Percentiles rank a stretch among this genome's conserved stretches.
phyloP scores from a whole-genome alignment of 2,888 invertebrate genomes.

The Coelogynopora nodosa region DNA sequence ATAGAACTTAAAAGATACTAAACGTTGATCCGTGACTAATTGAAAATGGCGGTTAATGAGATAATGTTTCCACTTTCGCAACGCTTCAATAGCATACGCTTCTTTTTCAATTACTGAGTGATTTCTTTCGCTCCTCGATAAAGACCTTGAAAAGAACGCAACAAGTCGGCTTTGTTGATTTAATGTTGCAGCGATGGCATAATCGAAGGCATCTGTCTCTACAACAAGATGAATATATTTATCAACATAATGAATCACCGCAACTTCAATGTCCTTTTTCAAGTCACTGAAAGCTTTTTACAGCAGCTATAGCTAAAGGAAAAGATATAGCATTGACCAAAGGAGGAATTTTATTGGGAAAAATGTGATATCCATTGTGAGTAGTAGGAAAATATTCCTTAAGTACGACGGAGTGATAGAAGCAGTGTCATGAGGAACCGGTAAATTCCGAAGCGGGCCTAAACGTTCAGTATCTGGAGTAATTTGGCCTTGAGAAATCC shows the following conservation, averaged over 20 bases:
- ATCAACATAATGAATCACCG: not conserved
- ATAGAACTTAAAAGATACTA: slow-evolving; percentile 48
- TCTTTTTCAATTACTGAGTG: slow-evolving; percentile 47
- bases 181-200: slow-evolving; percentile 31
- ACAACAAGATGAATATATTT: not conserved
- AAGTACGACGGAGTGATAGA: not conserved
- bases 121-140: slow-evolving; percentile 33
- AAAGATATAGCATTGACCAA: not conserved
- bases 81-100: slow-evolving; percentile 46
- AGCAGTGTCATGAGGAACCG: not conserved
- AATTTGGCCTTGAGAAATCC: slow-evolving; percentile 24
- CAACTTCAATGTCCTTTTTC: not conserved
- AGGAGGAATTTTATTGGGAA: not conserved
- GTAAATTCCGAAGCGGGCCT: not conserved
- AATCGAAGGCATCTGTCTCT: slow-evolving; percentile 29
- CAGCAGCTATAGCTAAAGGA: not conserved
- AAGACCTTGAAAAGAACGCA: slow-evolving; percentile 43
- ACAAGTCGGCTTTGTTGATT: slow-evolving; percentile 34
- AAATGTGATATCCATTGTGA: slow-evolving; percentile 25
- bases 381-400: slow-evolving; percentile 3
- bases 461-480: slow-evolving; percentile 21
- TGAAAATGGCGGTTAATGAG: slow-evolving; percentile 47
- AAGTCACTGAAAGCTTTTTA: not conserved
- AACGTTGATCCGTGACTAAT: slow-evolving; percentile 48
- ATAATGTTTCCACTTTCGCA: slow-evolving; percentile 46